Conservation (phyloP, 2,797 vertebrate genomes). For the Premnoplex brunnescens region DNA sequence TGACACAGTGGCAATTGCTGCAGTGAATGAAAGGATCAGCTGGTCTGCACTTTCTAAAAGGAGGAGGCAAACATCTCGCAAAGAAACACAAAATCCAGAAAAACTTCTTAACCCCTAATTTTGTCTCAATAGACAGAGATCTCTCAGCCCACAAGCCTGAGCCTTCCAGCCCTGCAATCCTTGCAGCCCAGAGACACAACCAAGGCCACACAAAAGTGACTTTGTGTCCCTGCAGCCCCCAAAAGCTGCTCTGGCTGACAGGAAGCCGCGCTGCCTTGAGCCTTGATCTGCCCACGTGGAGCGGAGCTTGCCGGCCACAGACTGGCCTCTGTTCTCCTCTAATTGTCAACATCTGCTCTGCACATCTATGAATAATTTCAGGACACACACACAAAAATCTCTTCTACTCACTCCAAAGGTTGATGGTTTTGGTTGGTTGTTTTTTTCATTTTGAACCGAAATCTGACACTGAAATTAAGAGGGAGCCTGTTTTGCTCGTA, state of each 20-base stretch:
- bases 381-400: neutral
- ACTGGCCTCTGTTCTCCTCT: conserved; percentile 64
- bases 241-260: conserved; percentile 23
- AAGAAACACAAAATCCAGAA: neutral
- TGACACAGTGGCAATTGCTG: neutral
- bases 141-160: neutral
- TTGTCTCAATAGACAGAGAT: neutral
- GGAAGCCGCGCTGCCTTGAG: conserved; percentile 68
- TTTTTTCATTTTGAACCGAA: neutral
- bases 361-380: conserved; percentile 68
- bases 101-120: neutral
- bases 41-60: neutral
- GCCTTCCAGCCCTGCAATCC: neutral
- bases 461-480: neutral
- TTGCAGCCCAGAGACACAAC: neutral
- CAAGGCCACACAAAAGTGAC: conserved; percentile 59
- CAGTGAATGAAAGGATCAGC: neutral
- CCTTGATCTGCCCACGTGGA: conserved; percentile 72
- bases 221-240: conserved; percentile 45
- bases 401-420: conserved; percentile 44
- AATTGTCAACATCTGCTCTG: conserved; percentile 71
- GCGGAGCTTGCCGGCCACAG: conserved; percentile 57
- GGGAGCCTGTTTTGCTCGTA: neutral
- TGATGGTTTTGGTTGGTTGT: neutral
- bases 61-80: neutral